Evolutionary conservation across 2,888 invertebrate genomes (phyloP).

Genomic region (Argyra leucocephala): DNA sequence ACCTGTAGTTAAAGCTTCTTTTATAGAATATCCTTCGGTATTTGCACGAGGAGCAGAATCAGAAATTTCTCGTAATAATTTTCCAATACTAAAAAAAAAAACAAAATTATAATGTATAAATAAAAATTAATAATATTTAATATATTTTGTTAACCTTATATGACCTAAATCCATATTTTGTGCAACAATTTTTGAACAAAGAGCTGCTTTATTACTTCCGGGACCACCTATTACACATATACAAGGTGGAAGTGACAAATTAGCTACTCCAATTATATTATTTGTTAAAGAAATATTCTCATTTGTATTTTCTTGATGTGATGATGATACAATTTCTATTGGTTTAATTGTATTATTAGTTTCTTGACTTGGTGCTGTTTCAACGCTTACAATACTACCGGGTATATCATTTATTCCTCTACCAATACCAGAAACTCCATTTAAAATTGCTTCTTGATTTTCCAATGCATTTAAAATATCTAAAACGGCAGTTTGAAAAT

Average conservation of each 20-base stretch:
- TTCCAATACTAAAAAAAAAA: slow-evolving; percentile 55
- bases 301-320: slow-evolving; percentile 16
- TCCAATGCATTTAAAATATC: slow-evolving; percentile 63
- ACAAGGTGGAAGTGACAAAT: slow-evolving; percentile 38
- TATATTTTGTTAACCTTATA: slow-evolving; percentile 46
- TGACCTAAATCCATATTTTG: slow-evolving; percentile 66
- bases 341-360: slow-evolving; percentile 35
- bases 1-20: slow-evolving; percentile 63
- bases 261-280: slow-evolving; percentile 8
- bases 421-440: slow-evolving; percentile 53
- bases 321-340: slow-evolving; percentile 17
- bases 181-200: slow-evolving; percentile 64
- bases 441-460: slow-evolving; percentile 52
- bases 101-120: slow-evolving; percentile 9
- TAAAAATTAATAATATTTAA: background rate
- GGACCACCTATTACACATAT: slow-evolving; percentile 74
- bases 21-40: slow-evolving; percentile 56
- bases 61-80: slow-evolving; percentile 63
- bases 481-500: slow-evolving; percentile 69
- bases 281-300: slow-evolving; percentile 34
- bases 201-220: slow-evolving; percentile 76
- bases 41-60: slow-evolving; percentile 55
- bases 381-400: slow-evolving; percentile 54
- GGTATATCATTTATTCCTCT: slow-evolving; percentile 50
- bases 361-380: slow-evolving; percentile 48